A percentile compares a stretch with the other conserved stretches of the same genome.
Conservation (phyloP, 1,140 invertebrate species). For the Platyscapa corneri region DNA sequence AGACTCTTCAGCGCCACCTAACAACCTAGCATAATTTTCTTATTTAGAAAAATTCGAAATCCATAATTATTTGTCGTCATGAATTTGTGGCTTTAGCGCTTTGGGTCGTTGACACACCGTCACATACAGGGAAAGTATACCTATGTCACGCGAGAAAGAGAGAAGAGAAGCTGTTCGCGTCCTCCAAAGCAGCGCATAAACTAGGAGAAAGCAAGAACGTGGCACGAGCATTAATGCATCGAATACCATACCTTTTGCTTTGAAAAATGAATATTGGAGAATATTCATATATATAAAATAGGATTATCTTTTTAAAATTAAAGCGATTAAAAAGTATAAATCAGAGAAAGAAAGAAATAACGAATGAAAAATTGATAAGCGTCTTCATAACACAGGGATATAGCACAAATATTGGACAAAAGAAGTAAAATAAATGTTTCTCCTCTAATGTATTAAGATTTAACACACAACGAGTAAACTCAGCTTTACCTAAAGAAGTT, state of each 20-base stretch:
- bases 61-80: background rate
- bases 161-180: background rate
- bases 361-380: background rate
- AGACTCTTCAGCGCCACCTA: background rate
- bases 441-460: too few relatives aligned
- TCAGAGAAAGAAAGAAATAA: background rate
- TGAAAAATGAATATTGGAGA: background rate
- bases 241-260: background rate
- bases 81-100: background rate
- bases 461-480: background rate
- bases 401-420: background rate
- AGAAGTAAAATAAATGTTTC: too few relatives aligned
- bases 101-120: background rate
- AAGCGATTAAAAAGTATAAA: background rate
- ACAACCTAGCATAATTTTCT: background rate
- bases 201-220: constrained; percentile 23
- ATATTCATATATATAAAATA: background rate
- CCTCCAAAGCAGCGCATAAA: background rate
- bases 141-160: background rate
- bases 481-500: background rate
- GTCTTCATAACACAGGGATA: background rate
- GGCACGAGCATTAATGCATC: background rate
- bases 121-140: background rate
- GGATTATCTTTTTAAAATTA: background rate
- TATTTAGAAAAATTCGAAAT: background rate